Evolutionary conservation across 2,797 vertebrate genomes (phyloP).

Genomic region (Muraenolepis orangiensis): DNA sequence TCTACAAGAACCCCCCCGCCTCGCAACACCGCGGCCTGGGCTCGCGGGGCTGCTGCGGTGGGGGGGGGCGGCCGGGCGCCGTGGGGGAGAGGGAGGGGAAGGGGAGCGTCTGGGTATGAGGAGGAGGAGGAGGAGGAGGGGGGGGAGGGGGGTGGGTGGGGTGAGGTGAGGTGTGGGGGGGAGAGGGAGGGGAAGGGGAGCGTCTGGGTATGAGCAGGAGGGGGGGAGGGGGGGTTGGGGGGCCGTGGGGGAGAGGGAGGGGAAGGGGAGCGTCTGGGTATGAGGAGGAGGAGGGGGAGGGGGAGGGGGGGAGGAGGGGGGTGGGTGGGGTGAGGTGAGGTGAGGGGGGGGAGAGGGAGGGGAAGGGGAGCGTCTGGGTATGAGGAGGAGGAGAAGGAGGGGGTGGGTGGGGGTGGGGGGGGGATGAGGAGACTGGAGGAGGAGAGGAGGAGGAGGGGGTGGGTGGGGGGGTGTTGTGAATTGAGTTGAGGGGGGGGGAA

Average conservation of each 20-base stretch:
- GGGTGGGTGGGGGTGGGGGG: not conserved
- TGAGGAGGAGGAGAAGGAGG: not conserved
- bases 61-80: conserved; percentile 29
- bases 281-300: not conserved
- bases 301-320: not conserved
- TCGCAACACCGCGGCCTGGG: conserved; percentile 56
- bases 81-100: conserved; percentile 50
- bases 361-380: not conserved
- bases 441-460: no score
- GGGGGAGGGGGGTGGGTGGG: no score
- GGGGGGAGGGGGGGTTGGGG: not conserved
- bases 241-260: not conserved
- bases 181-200: conserved; percentile 63
- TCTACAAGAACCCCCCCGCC: conserved; percentile 80
- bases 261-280: not conserved
- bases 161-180: no score
- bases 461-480: no score
- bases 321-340: not conserved
- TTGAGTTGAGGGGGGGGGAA: not conserved
- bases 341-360: not conserved
- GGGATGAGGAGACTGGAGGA: not conserved
- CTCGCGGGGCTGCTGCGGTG: conserved; percentile 66
- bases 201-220: conserved; percentile 65
- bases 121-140: not conserved
- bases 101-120: conserved; percentile 73